Base-by-base conservation (phyloP, 2,888 invertebrate species). In the Drosophila atripex region DNA sequence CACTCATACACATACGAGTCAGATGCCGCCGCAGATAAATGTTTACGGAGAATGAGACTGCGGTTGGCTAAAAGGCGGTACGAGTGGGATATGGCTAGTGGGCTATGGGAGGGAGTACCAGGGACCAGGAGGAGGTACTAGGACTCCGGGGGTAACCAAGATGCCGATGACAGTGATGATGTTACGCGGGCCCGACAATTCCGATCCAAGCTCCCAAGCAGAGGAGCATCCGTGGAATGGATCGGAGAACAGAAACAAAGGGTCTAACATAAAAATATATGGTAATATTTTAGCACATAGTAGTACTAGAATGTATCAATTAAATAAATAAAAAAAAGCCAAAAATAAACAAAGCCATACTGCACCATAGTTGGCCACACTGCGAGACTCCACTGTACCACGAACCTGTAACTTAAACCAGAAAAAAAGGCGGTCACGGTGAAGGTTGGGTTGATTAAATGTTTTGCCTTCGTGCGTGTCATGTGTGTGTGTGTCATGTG, bases 121-220 rank as follows among this genome's bases (percentile, higher is more conserved):
- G 18, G 18, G 18, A 2, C 18, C 2, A 18, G 2, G 43, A 5
- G n/a, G n/a, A 5, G 23, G 11, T 12, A 9, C 43, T 11, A 7
- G 23, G 11, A 38, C 5, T 1, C 9, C 6, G 12, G 39, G 39
- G 11, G n/a, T 8, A 16, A 3, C 32, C 32, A 18, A 59, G 80
- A 77, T 72, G 75, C 61, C 68, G 75, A 71, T 70, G 80, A 69
- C 58, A 71, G 80, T 80, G 75, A 86, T 84, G 82, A 86, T 70
- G 82, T 57, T 47, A 63, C 71, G 53, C 71, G 59, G 61, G 43
- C 61, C 32, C 61, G 49, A 21, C 14, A 35, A 35, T 25, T 47
- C 16, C 21, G 47, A n/a, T 14, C 25, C 41, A 43, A 43, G n/a
- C 21, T 32, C 14, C 38, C n/a, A 18, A n/a, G n/a, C 23, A 41